phyloP scores from a whole-genome alignment of 2,888 invertebrate genomes.

The Clepsis dumicolana region DNA sequence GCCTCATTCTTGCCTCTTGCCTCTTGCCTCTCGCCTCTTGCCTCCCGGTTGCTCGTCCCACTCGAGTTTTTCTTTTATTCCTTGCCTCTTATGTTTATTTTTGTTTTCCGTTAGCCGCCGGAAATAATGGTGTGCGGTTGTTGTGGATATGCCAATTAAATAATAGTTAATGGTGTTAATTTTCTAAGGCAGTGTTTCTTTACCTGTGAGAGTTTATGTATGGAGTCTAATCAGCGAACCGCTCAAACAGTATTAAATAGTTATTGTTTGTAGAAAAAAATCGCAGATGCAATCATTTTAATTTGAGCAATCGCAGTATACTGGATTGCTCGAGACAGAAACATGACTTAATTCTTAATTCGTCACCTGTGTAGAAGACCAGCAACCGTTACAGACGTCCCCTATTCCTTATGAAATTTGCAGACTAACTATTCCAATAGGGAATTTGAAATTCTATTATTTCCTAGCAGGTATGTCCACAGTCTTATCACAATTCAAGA shows the following conservation, averaged over 20 bases:
- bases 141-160: constrained; percentile 58
- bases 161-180: not conserved
- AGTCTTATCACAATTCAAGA: constrained; percentile 64
- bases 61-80: constrained; percentile 83
- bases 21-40: constrained; percentile 58
- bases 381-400: no score
- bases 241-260: no score
- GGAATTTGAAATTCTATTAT: not conserved
- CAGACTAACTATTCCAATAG: no score
- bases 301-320: no score
- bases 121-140: constrained; percentile 76
- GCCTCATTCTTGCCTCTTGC: constrained; percentile 43
- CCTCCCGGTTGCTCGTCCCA: constrained; percentile 79
- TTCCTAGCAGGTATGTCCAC: constrained; percentile 54
- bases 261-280: no score
- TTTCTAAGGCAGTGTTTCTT: not conserved
- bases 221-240: no score
- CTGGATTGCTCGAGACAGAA: no score
- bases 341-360: no score
- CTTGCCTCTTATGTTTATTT: constrained; percentile 82
- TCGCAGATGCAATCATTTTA: no score
- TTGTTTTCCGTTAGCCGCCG: constrained; percentile 83
- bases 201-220: not conserved
- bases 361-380: no score
- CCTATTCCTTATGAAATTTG: no score